These are phyloP conservation scores for Ailuropoda melanoleuca DNA, from an alignment of 2,113 vertebrate genomes.

Conservation along the genomic window DNA sequence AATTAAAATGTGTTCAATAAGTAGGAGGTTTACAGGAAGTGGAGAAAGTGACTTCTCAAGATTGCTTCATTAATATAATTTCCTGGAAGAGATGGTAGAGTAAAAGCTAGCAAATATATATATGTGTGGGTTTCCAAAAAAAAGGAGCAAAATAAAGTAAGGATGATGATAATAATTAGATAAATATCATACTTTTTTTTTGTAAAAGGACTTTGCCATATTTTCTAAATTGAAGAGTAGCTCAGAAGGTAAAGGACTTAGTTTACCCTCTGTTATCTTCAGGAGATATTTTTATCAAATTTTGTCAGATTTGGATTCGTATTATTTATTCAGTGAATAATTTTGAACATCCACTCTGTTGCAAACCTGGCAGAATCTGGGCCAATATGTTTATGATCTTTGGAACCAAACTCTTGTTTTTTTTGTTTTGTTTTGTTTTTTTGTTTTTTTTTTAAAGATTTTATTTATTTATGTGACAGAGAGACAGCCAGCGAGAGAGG, in stretches of 20 bases:
- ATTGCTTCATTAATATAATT: not conserved
- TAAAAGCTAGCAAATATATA: not conserved
- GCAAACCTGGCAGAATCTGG: not conserved
- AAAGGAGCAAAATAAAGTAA: slow-evolving; percentile 23
- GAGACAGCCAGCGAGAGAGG: too few species aligned
- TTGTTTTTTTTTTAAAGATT: too few species aligned
- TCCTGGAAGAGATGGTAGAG: not conserved
- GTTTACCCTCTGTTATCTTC: not conserved
- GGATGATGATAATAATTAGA: not conserved
- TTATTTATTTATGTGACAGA: too few species aligned
- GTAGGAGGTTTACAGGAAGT: not conserved
- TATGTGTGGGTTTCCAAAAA: not conserved
- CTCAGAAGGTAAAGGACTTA: not conserved
- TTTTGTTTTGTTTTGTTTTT: too few species aligned
- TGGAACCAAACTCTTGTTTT: not conserved
- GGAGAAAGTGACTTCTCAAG: not conserved
- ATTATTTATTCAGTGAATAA: not conserved
- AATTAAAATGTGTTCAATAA: slow-evolving; percentile 39
- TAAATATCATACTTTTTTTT: not conserved
- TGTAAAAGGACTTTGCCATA: not conserved
- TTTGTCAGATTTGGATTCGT: not conserved
- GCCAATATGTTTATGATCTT: not conserved
- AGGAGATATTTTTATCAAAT: not conserved
- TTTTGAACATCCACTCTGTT: not conserved
- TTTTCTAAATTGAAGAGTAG: not conserved